These are phyloP conservation scores for Pagrus major DNA, from an alignment of 2,113 vertebrate genomes.

Conservation along the genomic window DNA sequence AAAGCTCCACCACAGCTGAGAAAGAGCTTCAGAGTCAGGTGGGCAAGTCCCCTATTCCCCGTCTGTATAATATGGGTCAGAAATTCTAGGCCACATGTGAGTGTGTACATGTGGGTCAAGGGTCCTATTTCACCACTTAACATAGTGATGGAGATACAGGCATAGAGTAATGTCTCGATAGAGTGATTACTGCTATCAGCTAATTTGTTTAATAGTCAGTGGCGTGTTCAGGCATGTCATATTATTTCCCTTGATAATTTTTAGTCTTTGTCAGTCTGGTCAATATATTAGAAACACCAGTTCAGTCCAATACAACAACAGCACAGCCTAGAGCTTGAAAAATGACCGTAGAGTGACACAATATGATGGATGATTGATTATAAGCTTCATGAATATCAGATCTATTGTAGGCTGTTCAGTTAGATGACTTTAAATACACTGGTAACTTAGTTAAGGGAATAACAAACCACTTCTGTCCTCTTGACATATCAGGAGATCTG, in stretches of 20 bases:
- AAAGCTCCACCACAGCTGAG: constrained; percentile 37
- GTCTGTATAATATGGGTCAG: constrained; percentile 56
- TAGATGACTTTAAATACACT: neutral
- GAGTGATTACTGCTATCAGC: neutral
- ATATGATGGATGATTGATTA: neutral
- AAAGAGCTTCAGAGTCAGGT: constrained; percentile 73
- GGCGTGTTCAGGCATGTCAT: neutral
- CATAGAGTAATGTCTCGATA: neutral
- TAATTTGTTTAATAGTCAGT: neutral
- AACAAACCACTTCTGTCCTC: too few relatives aligned
- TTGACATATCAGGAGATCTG: too few relatives aligned
- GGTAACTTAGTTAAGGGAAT: neutral
- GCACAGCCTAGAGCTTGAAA: neutral
- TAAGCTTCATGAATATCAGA: neutral
- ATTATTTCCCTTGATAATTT: neutral
- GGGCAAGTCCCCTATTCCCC: constrained; percentile 16
- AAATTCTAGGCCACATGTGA: constrained; percentile 53
- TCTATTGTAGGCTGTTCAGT: neutral
- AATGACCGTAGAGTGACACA: neutral
- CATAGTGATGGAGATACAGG: constrained; percentile 20
- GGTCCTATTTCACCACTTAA: constrained; percentile 42
- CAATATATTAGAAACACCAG: neutral
- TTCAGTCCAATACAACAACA: neutral
- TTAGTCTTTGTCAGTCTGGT: neutral
- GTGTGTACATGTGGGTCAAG: constrained; percentile 55